These are phyloP conservation scores for Verasper variegatus DNA, from an alignment of 2,113 vertebrate genomes.

Conservation along the genomic window DNA sequence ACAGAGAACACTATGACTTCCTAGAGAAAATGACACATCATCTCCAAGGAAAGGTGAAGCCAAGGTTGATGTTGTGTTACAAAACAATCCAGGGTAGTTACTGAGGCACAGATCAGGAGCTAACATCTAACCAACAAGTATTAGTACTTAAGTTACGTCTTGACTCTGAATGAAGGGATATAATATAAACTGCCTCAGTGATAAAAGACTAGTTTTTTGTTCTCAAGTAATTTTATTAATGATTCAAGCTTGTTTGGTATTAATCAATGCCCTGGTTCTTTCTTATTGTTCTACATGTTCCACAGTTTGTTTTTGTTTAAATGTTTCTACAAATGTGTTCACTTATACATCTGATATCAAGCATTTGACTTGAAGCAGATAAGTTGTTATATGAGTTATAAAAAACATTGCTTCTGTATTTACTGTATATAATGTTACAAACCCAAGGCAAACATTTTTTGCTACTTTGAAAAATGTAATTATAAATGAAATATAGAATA, in stretches of 20 bases:
- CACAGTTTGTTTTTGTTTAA: neutral
- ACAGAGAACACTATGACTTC: constrained; percentile 89
- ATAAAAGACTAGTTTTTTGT: neutral
- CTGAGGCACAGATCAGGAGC: neutral
- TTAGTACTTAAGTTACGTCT: neutral
- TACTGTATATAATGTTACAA: no score
- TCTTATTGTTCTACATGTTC: neutral
- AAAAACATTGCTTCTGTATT: neutral
- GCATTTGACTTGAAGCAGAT: neutral
- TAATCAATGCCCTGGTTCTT: neutral
- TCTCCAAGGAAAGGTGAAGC: constrained; percentile 81
- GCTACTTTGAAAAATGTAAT: no score
- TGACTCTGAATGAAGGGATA: neutral
- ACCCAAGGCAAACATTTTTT: no score
- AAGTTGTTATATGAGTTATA: neutral
- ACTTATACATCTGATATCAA: neutral
- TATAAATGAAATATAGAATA: no score
- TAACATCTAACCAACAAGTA: neutral
- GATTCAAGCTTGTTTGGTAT: no score
- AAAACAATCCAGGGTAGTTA: neutral
- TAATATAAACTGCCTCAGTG: neutral
- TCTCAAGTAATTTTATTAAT: neutral
- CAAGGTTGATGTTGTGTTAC: neutral
- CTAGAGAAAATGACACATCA: constrained; percentile 76
- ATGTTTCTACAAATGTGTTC: no score